Evolutionary conservation across 2,113 vertebrate species (phyloP), one percentile per base, ranked within the genome.

Genomic region (Globicephala melas): DNA sequence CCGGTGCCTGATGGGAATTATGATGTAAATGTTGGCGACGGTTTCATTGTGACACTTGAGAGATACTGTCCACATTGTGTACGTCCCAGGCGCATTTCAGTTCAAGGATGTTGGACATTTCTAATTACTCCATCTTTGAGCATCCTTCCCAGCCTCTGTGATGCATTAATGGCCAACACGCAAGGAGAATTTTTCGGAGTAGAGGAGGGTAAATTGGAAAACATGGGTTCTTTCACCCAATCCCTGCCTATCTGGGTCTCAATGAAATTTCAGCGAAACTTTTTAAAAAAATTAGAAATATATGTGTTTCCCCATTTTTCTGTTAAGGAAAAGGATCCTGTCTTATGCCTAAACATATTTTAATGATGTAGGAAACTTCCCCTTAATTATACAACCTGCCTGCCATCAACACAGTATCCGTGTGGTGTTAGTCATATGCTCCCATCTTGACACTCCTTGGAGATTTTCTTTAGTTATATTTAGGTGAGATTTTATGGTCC

Each of bases 351-450:
- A 58, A 60, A 71, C 65, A 20, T 65, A 38, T 15, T 50, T 50
- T 62, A 44, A 36, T 15, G 31, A 36, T 26, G 33, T 92, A 36
- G 33, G 33, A 17, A 76, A 62, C n/a, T 62, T 25, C 58, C 36
- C 62, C 79, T 73, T 26, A 8, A 44, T 74, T 38, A 65, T 2
- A 47, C 71, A 88, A 4, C 26, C 25, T 17, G 41, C 55, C 67
- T 6, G 3, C 5, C 11, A 41, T 1, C 13, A 53, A 12, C 23
- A 55, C 5, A 1, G 0, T 1, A 4, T 8, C 55, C 21, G 0
- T 11, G 12, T 10, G 15, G 12, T 28, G 20, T 71, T 6, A 21
- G 25, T 38, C 76, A 33, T 5, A 18, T 10, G 7, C 14, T 28
- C 41, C 17, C 33, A 3, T 25, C 55, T n/a, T 79, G 55, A 79